Base-by-base conservation (phyloP, 2,888 invertebrate genomes). In the Steinernema hermaphroditum region DNA sequence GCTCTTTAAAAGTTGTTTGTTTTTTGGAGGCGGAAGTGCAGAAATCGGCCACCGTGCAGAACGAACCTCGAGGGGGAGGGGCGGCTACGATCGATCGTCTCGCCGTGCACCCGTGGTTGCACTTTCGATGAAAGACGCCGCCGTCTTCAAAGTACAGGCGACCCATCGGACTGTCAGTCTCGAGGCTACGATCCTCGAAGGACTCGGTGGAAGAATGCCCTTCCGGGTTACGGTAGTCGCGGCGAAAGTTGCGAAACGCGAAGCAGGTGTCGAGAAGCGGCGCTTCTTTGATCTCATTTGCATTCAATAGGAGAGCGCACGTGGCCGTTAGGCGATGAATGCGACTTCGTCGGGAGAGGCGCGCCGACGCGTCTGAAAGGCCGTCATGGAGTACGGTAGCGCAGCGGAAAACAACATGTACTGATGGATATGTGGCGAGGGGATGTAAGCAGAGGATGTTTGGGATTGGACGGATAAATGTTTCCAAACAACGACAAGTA, bases 41-140 rank as follows among this genome's bases (percentile, higher is more conserved):
- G 12, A 4, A 37, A 37, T 37, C 37, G 12, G 37, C 37, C 4
- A 12, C 37, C 37, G 12, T 8, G 37, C 37, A 37, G 37, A 37
- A 12, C 12, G 37, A 12, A 12, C 37, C n/a, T n/a, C n/a, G n/a
- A 12, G 12, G 37, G 37, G 37, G 37, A 37, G 37, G 37, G 37
- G 54, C 14, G 24, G 54, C 27, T 22, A 22, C 27, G 24, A 27
- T 54, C 27, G 24, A 27, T 54, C 54, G 54, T 62, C 62, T 62
- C 27, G 32, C 62, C 16, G 9, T 32, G 54, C 54, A 54, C 4
- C 27, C 54, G 16, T 8, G 62, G 27, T 19, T 62, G 62, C 62
- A 62, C 62, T 62, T 62, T 62, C 32, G 32, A 34, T 29, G 29
- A 62, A 54, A 62, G 62, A 16, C 32, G 34, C 62, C 62, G 54